A percentile compares a stretch with the other conserved stretches of the same genome.
Conservation (phyloP, 2,797 vertebrate species). For the Semaprochilodus insignis region DNA sequence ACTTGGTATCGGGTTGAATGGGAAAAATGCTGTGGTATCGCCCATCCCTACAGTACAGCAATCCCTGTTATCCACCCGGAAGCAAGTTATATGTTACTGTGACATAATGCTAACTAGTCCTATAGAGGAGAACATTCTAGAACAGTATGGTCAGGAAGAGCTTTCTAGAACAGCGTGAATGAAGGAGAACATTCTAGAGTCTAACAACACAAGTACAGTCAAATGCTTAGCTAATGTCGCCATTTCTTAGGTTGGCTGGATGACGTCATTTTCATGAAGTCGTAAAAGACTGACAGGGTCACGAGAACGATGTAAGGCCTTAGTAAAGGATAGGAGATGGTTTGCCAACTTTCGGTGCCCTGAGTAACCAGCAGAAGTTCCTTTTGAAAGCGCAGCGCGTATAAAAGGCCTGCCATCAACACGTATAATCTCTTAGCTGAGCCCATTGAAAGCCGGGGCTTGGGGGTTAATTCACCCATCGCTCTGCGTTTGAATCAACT, state of each 20-base stretch:
- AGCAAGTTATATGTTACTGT: no score
- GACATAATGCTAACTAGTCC: no score
- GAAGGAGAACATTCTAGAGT: background rate
- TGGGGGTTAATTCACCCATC: slow-evolving; percentile 99
- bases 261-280: background rate
- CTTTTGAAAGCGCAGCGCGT: slow-evolving; percentile 89
- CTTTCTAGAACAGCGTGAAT: background rate
- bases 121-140: background rate
- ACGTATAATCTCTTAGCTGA: slow-evolving; percentile 99
- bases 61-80: no score
- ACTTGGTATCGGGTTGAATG: no score
- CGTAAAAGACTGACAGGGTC: background rate
- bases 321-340: slow-evolving; percentile 59
- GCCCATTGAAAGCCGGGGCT: slow-evolving; percentile 95
- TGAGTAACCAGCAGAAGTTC: slow-evolving; percentile 89
- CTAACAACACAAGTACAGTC: no score
- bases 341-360: slow-evolving; percentile 77
- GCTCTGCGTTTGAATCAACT: slow-evolving; percentile 98
- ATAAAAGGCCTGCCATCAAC: slow-evolving; percentile 97
- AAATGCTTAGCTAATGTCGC: no score
- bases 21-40: no score
- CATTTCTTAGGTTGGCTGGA: no score
- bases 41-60: no score
- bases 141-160: background rate
- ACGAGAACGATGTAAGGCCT: slow-evolving; percentile 7